phyloP scores from a whole-genome alignment of 2,888 invertebrate species.

The Fragum sueziense region DNA sequence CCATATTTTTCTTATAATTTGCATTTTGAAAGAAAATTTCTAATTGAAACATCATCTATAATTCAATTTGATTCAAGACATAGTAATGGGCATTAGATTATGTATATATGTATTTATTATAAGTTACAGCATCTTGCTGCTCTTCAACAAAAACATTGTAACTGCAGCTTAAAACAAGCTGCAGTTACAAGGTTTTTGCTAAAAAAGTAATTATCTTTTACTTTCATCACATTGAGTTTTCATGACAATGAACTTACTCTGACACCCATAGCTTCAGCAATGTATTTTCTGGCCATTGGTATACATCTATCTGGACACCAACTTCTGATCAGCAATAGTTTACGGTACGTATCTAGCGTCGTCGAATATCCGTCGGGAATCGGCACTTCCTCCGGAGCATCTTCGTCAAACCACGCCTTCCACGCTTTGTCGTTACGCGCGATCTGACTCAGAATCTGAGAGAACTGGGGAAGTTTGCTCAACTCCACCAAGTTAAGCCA shows the following conservation, averaged over 20 bases:
- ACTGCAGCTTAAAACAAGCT: too few relatives aligned
- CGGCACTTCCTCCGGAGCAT: constrained; percentile 81
- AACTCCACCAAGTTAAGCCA: constrained; percentile 83
- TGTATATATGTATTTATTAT: too few relatives aligned
- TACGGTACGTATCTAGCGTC: constrained; percentile 80
- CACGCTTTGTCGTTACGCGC: constrained; percentile 82
- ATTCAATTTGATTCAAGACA: too few relatives aligned
- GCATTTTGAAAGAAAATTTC: too few relatives aligned
- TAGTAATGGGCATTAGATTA: too few relatives aligned
- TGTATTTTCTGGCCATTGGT: constrained; percentile 82
- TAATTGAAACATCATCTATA: too few relatives aligned
- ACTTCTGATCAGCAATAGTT: constrained; percentile 80
- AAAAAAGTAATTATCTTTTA: too few relatives aligned
- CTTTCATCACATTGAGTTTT: too few relatives aligned
- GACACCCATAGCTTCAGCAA: constrained; percentile 81
- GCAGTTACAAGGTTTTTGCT: too few relatives aligned
- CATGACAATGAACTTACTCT: constrained; percentile 75
- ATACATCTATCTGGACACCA: constrained; percentile 82
- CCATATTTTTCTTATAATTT: too few relatives aligned
- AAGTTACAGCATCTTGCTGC: too few relatives aligned
- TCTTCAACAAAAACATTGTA: too few relatives aligned
- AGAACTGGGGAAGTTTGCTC: constrained; percentile 81
- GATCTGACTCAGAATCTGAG: constrained; percentile 81
- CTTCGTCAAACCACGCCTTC: constrained; percentile 83
- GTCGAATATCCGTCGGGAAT: constrained; percentile 82